These are phyloP conservation scores for Shinisaurus crocodilurus DNA, from an alignment of 2,113 vertebrate genomes.

Conservation along the genomic window DNA sequence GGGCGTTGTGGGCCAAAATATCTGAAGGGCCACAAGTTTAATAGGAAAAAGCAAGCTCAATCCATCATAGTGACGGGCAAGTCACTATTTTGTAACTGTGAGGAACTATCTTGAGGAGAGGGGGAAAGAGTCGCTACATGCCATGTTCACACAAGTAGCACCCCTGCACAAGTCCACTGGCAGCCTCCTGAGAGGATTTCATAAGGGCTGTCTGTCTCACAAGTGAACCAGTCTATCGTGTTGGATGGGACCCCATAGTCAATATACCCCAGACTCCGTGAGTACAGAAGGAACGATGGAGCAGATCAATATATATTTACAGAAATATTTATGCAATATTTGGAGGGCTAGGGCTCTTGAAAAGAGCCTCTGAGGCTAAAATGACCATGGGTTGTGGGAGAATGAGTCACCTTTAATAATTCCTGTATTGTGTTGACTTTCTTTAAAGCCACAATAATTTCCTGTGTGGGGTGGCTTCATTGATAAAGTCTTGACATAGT, in stretches of 20 bases:
- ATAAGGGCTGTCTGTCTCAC: neutral
- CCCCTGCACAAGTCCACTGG: no score
- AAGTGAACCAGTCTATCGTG: neutral
- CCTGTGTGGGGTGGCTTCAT: neutral
- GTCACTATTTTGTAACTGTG: neutral
- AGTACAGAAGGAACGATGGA: neutral
- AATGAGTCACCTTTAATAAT: neutral
- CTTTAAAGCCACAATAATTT: neutral
- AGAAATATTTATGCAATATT: neutral
- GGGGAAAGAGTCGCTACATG: no score
- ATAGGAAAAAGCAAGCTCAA: neutral
- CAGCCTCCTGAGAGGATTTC: neutral
- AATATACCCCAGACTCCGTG: neutral
- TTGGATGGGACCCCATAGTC: neutral
- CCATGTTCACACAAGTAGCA: neutral
- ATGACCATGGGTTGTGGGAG: neutral
- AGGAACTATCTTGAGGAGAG: neutral
- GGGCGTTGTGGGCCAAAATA: neutral
- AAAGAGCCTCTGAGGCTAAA: neutral
- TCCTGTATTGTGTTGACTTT: neutral
- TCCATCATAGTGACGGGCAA: neutral
- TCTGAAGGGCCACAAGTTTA: no score
- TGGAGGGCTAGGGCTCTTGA: neutral
- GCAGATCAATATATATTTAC: no score
- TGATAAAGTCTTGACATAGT: neutral